These are phyloP conservation scores for Meles meles DNA, from an alignment of 2,113 vertebrate genomes.

Conservation along the genomic window DNA sequence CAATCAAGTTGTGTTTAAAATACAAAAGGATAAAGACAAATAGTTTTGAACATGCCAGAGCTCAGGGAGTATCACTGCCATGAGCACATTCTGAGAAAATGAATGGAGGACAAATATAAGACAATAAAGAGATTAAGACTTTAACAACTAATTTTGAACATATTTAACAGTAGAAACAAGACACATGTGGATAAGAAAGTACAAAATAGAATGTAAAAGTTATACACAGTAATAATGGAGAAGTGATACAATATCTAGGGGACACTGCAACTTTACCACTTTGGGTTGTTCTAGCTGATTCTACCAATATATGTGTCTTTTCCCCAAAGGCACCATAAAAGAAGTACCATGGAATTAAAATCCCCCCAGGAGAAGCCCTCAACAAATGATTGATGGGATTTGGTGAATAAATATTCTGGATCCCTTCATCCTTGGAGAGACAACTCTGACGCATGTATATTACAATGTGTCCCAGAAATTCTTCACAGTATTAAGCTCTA, in stretches of 20 bases:
- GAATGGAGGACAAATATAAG: not conserved
- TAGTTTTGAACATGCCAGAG: not conserved
- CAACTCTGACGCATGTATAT: not conserved
- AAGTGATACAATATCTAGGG: not conserved
- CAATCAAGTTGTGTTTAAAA: not conserved
- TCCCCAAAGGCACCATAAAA: not conserved
- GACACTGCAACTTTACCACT: not conserved
- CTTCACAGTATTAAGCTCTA: slow-evolving; percentile 34
- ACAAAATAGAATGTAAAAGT: not conserved
- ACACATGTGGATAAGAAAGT: not conserved
- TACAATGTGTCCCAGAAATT: slow-evolving; percentile 25
- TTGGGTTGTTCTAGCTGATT: slow-evolving; percentile 13
- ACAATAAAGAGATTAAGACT: not conserved
- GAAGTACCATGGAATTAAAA: slow-evolving; percentile 33
- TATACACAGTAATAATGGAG: not conserved
- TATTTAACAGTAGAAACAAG: slow-evolving; percentile 7
- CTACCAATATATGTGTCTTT: not conserved
- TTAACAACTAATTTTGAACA: not conserved
- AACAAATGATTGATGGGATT: slow-evolving; percentile 39
- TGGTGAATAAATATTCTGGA: slow-evolving; percentile 37
- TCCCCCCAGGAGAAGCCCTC: not conserved
- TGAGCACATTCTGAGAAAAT: not conserved
- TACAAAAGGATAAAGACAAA: not conserved
- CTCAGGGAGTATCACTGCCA: not conserved
- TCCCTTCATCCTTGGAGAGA: slow-evolving; percentile 6